Conservation (phyloP, 2,888 invertebrate species). For the Celastrina argiolus region DNA sequence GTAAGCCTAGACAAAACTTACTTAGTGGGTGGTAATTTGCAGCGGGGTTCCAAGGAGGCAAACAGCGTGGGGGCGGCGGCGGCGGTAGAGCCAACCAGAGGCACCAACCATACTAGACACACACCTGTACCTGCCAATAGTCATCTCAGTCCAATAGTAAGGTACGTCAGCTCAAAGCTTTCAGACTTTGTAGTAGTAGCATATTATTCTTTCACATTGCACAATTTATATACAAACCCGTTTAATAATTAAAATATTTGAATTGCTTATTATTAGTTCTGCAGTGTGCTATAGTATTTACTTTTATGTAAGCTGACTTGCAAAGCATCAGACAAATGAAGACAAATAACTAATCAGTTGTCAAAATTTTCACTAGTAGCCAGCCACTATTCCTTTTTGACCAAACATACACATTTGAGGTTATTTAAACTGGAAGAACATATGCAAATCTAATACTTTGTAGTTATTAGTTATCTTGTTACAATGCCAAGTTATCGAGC, state of each 20-base stretch:
- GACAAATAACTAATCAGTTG: too few relatives aligned
- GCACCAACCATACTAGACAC: conserved; percentile 89
- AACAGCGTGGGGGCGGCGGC: conserved; percentile 87
- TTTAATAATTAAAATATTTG: too few relatives aligned
- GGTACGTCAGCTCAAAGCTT: conserved; percentile 41
- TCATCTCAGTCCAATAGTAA: conserved; percentile 74
- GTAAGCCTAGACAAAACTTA: neutral
- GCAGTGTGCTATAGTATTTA: too few relatives aligned
- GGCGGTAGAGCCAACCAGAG: conserved; percentile 88
- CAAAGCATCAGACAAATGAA: too few relatives aligned
- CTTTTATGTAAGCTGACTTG: too few relatives aligned
- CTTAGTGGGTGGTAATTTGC: conserved; percentile 39
- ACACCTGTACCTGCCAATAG: conserved; percentile 63
- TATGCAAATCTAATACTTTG: too few relatives aligned
- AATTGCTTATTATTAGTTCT: too few relatives aligned
- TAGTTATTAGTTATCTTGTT: neutral
- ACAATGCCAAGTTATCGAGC: neutral
- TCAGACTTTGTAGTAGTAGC: neutral
- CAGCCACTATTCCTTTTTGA: too few relatives aligned
- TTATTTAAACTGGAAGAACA: neutral
- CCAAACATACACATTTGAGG: neutral
- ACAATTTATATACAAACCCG: neutral
- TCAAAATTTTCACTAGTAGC: too few relatives aligned
- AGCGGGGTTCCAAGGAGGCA: conserved; percentile 87
- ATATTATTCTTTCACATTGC: neutral